Evolutionary conservation across 2,113 vertebrate genomes (phyloP).

Genomic region (Pterocles burchelli): DNA sequence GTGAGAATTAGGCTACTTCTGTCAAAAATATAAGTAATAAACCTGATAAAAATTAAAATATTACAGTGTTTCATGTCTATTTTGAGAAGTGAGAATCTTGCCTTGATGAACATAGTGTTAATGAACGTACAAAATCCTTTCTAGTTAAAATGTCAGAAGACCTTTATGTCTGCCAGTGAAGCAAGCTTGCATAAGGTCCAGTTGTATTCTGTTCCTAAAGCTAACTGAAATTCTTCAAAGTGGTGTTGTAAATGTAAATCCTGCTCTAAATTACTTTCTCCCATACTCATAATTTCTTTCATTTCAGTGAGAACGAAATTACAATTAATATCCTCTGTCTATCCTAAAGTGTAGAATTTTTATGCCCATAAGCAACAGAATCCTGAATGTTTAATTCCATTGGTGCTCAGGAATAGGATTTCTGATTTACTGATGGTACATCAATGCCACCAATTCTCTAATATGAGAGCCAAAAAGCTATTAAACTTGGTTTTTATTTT

Average conservation of each 20-base stretch:
- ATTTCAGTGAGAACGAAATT: constrained; percentile 1
- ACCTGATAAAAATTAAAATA: background rate
- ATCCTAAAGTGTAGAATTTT: background rate
- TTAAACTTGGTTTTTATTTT: background rate
- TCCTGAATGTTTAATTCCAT: background rate
- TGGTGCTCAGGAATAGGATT: background rate
- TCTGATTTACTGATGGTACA: background rate
- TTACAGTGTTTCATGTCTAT: background rate
- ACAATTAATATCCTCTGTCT: background rate
- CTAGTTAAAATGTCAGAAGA: background rate
- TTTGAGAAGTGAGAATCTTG: background rate
- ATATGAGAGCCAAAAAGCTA: background rate
- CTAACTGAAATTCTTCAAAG: background rate
- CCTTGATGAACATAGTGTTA: background rate
- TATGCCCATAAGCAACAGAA: background rate
- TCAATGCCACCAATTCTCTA: background rate
- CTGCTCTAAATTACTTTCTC: background rate
- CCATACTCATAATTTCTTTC: background rate
- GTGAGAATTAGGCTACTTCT: background rate
- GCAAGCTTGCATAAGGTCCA: background rate
- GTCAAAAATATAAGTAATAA: background rate
- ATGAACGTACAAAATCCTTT: background rate
- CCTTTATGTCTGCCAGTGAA: background rate
- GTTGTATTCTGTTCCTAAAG: background rate
- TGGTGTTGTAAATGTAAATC: background rate